A percentile compares a stretch with the other conserved stretches of the same genome.
Conservation (phyloP, 2,888 invertebrate genomes). For the Panzeria rudis region DNA sequence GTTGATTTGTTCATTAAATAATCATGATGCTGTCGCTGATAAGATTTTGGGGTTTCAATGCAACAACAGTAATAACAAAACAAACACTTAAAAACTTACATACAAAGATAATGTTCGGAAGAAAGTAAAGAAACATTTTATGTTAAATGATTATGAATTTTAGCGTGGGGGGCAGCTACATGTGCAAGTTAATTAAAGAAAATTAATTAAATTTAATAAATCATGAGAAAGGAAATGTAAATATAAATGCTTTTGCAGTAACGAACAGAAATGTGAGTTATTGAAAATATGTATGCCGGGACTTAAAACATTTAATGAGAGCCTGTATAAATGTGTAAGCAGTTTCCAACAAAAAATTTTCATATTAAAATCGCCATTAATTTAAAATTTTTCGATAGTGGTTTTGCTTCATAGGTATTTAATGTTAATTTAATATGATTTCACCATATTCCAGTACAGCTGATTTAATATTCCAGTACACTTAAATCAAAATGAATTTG, state of each 20-base stretch:
- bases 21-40: conserved; percentile 78
- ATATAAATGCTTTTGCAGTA: not conserved
- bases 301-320: not conserved
- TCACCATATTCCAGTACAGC: too few relatives aligned
- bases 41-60: conserved; percentile 59
- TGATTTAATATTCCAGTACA: too few relatives aligned
- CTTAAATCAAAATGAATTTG: too few relatives aligned
- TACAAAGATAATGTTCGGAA: not conserved
- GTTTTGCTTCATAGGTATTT: too few relatives aligned
- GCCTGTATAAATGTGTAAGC: too few relatives aligned
- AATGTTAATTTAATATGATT: too few relatives aligned
- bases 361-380: too few relatives aligned
- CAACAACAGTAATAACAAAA: not conserved
- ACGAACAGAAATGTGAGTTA: not conserved
- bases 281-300: not conserved
- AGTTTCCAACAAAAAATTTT: too few relatives aligned
- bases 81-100: not conserved
- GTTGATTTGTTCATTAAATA: conserved; percentile 80
- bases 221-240: not conserved
- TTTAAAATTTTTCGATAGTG: too few relatives aligned
- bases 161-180: conserved; percentile 19
- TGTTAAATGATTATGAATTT: conserved; percentile 37
- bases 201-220: conserved; percentile 52
- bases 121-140: conserved; percentile 27
- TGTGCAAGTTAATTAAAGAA: conserved; percentile 55